Evolutionary conservation across 2,113 vertebrate species (phyloP), one percentile per base, ranked within the genome.

Genomic region (Emydura subglobosa): DNA sequence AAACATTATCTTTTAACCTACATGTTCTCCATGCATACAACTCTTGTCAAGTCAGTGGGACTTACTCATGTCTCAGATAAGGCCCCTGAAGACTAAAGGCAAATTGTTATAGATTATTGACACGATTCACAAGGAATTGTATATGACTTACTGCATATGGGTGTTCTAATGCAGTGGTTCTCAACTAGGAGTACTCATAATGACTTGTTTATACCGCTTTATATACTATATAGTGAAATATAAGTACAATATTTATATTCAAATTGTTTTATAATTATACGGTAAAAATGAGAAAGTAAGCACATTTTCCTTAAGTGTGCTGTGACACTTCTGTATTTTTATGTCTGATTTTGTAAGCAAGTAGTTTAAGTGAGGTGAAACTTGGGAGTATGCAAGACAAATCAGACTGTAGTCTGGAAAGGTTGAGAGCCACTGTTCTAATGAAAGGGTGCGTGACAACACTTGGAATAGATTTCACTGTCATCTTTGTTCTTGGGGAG

Each of bases 381-480:
- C 14, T 53, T 53, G 51, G 51, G 51, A 53, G 51, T 17, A 14
- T 53, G 51, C 51, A 17, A 53, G 51, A 53, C 14, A 53, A 16
- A 53, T 53, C 51, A 53, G 14, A 53, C 51, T 17, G 51, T 53
- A 53, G 51, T 17, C 51, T 53, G 51, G 14, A 53, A 53, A 17
- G 14, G 51, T 53, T 53, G 51, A 53, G 51, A 53, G 51, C 51
- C 51, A 13, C 16, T 53, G 51, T 96, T 96, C 94, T 97, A 95
- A 94, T 94, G 90, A 96, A 93, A 88, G 80, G 3, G 1, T 93
- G 21, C 91, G 84, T 93, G 93, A 96, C 95, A 96, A 96, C 90
- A 95, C 95, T 85, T 95, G 86, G 88, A 96, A 95, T 94, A 92
- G 89, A 95, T 94, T 98, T 97, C 93, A 93, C 90, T 97, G 84